phyloP scores from a whole-genome alignment of 2,113 vertebrate species.

The Sterna hirundo region DNA sequence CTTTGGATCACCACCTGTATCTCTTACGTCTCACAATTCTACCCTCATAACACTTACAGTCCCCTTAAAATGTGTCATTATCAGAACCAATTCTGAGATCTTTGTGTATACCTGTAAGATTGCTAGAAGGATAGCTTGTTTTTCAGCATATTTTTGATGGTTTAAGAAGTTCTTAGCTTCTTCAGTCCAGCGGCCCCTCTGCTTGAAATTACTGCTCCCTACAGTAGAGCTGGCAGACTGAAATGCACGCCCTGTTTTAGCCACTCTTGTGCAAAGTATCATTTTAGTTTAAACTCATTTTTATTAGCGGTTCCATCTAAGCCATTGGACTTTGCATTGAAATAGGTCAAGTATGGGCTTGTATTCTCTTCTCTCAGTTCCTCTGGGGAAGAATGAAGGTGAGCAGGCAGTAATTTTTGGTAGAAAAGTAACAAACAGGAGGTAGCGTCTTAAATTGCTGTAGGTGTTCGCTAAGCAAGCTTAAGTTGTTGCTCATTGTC shows the following conservation, averaged over 20 bases:
- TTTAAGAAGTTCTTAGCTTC: neutral
- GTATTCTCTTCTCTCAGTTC: neutral
- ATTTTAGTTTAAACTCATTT: neutral
- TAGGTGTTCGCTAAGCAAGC: neutral
- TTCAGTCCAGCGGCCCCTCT: neutral
- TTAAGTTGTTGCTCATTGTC: neutral
- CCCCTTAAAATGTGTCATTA: neutral
- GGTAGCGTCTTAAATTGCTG: neutral
- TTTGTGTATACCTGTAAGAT: neutral
- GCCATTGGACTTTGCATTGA: neutral
- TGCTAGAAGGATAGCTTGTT: neutral
- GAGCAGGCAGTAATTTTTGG: neutral
- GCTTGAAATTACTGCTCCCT: neutral
- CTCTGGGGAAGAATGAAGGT: neutral
- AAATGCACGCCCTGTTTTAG: neutral
- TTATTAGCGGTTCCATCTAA: neutral
- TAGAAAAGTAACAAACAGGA: neutral
- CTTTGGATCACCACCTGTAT: neutral
- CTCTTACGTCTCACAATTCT: rapidly evolving
- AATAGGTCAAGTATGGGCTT: neutral
- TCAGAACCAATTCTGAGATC: neutral
- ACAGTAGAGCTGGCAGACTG: neutral
- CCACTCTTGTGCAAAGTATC: neutral
- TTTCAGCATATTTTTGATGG: neutral
- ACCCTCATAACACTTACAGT: neutral